These are phyloP conservation scores for Cinara cedri DNA, from an alignment of 2,888 invertebrate species.

Conservation along the genomic window DNA sequence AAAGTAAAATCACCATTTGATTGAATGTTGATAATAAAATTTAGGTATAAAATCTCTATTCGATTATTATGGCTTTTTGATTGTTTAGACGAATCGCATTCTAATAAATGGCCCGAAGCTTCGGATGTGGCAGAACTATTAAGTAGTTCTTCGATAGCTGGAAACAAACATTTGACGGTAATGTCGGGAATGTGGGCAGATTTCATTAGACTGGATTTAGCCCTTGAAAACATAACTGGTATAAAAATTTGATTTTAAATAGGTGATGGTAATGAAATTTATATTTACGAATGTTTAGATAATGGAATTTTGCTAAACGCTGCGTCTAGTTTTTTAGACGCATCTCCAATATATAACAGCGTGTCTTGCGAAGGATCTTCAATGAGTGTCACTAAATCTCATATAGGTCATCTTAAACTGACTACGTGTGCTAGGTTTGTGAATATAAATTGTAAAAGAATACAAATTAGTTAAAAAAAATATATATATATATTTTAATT, in stretches of 20 bases:
- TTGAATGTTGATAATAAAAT: background rate
- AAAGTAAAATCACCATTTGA: slow-evolving; percentile 24
- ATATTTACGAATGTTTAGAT: slow-evolving; percentile 21
- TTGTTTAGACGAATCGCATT: slow-evolving; percentile 31
- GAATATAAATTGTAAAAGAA: background rate
- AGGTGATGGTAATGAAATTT: background rate
- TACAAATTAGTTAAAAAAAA: too few species aligned
- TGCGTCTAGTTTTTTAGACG: slow-evolving; percentile 83
- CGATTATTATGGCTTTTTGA: background rate
- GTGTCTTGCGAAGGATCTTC: slow-evolving; percentile 61
- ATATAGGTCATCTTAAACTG: slow-evolving; percentile 8
- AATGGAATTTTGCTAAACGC: slow-evolving; percentile 74
- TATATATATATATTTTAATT: background rate
- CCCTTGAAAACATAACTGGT: slow-evolving; percentile 67
- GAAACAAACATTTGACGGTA: slow-evolving; percentile 33
- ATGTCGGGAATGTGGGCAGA: slow-evolving; percentile 51
- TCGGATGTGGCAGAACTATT: slow-evolving; percentile 42
- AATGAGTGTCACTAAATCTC: background rate
- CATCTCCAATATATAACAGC: slow-evolving; percentile 77
- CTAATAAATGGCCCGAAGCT: slow-evolving; percentile 38
- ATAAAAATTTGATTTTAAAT: slow-evolving; percentile 63
- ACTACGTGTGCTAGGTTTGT: slow-evolving; percentile 19
- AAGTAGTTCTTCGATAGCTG: slow-evolving; percentile 11
- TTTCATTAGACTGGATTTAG: slow-evolving; percentile 42
- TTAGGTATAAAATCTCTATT: background rate